Evolutionary conservation across 2,888 invertebrate species (phyloP).

Genomic region (Uloborus plumipes): DNA sequence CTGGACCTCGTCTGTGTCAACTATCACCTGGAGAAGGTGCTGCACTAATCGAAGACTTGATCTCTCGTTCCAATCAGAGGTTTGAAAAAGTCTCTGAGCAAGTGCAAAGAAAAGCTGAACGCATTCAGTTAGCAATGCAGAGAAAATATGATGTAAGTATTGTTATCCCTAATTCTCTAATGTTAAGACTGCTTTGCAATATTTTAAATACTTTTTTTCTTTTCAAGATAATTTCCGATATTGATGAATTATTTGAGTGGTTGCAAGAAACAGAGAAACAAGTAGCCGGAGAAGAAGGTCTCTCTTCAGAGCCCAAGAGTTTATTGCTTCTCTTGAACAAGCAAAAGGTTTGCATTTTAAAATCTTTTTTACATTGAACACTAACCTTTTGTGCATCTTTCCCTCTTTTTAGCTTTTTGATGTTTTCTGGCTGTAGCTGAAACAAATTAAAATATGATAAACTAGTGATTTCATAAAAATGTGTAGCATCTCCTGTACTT

Average conservation of each 20-base stretch:
- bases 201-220: neutral
- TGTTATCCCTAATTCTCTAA: neutral
- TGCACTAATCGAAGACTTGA: slow-evolving; percentile 89
- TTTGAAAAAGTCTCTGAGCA: slow-evolving; percentile 96
- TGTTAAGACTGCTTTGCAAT: neutral
- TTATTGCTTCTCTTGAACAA: slow-evolving; percentile 91
- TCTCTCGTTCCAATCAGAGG: slow-evolving; percentile 92
- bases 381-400: neutral
- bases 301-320: slow-evolving; percentile 86
- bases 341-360: slow-evolving; percentile 76
- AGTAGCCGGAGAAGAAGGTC: slow-evolving; percentile 87
- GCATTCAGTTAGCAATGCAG: slow-evolving; percentile 87
- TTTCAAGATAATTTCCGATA: slow-evolving; percentile 89
- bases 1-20: slow-evolving; percentile 90
- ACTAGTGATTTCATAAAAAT: too few relatives aligned
- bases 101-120: slow-evolving; percentile 93
- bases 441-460: too few relatives aligned
- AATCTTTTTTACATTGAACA: neutral
- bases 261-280: slow-evolving; percentile 92
- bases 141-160: slow-evolving; percentile 71
- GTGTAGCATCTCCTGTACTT: too few relatives aligned
- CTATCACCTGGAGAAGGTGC: slow-evolving; percentile 96
- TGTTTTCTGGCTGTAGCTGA: neutral
- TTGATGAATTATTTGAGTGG: slow-evolving; percentile 96
- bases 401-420: neutral